Base-by-base conservation (phyloP, 2,888 invertebrate species). In the Callyntrura guangdongensis region DNA sequence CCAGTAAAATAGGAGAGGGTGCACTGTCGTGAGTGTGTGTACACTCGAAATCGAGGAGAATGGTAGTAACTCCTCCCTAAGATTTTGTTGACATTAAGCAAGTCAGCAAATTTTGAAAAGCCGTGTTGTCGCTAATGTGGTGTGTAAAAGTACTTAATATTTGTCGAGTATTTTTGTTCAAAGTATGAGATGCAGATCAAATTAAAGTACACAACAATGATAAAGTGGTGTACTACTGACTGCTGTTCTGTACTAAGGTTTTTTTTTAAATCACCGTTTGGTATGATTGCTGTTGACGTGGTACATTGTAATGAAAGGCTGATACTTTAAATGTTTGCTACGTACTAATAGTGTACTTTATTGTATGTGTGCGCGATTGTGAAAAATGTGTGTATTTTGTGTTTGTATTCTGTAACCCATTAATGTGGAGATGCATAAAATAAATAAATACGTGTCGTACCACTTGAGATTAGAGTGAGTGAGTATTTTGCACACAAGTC, bases 401-500 rank as follows among this genome's bases (percentile, higher is more conserved):
- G 11, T 64, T 64, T 83, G 36, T 83, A 83, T 20, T 47, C 47
- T 49, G 74, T 49, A 49, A 47, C 49, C 74, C 9, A 17, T 49
- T n/a, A n/a, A n/a, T n/a, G 20, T 72, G 45, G 2, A 74, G 49
- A 9, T n/a, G 20, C 25, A 36, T 36, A 36, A 36, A 4, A 6
- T 20, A 22, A 22, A 20, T 8, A 9, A 3, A 61, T 61, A 17
- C 59, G 22, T 87, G 89, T 36, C 36, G 36, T 79, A 79, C 22
- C 74, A 84, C 84, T 89, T 89, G 74, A 89, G 83, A 89, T 61
- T 69, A 83, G 36, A 79, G n/a, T n/a, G n/a, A 84, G 47, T 67
- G 84, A 84, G 61, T 67, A 89, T 89, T 89, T 89, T 89, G 83
- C 89, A 89, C 84, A 89, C 77, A 84, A 77, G 49, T 77, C 77